phyloP scores from a whole-genome alignment of 2,797 vertebrate species.

The Botia kubotai region DNA sequence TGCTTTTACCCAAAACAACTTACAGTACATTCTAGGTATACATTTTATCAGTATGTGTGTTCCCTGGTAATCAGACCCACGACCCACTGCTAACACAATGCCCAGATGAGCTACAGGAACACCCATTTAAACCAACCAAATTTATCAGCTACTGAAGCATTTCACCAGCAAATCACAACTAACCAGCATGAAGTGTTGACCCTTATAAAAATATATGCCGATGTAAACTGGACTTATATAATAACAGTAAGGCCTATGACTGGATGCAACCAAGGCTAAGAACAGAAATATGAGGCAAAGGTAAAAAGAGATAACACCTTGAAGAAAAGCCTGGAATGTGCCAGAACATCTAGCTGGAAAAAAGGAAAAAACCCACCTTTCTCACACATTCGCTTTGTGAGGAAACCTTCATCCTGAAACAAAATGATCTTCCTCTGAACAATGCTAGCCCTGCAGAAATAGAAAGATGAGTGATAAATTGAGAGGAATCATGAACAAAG shows the following conservation, averaged over 20 bases:
- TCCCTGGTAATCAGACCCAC: no score
- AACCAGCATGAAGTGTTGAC: background rate
- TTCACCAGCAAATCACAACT: no score
- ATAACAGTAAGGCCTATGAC: conserved; percentile 13
- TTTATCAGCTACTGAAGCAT: no score
- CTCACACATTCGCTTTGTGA: conserved; percentile 93
- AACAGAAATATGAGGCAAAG: background rate
- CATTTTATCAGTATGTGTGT: no score
- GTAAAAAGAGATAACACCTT: background rate
- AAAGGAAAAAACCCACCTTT: conserved; percentile 82
- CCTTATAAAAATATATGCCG: background rate
- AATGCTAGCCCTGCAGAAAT: conserved; percentile 87
- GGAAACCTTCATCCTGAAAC: conserved; percentile 95
- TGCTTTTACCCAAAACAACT: no score
- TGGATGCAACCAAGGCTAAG: conserved; percentile 1
- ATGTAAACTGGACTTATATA: background rate
- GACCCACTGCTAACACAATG: no score
- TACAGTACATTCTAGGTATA: no score
- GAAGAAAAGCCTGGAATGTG: conserved; percentile 28
- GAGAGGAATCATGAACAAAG: background rate
- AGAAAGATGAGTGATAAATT: background rate
- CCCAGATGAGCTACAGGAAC: no score
- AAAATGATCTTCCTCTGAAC: conserved; percentile 96
- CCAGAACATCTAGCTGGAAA: conserved; percentile 30
- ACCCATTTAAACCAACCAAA: no score